Evolutionary conservation across 2,888 invertebrate genomes (phyloP).

Genomic region (Campaea margaritaria): DNA sequence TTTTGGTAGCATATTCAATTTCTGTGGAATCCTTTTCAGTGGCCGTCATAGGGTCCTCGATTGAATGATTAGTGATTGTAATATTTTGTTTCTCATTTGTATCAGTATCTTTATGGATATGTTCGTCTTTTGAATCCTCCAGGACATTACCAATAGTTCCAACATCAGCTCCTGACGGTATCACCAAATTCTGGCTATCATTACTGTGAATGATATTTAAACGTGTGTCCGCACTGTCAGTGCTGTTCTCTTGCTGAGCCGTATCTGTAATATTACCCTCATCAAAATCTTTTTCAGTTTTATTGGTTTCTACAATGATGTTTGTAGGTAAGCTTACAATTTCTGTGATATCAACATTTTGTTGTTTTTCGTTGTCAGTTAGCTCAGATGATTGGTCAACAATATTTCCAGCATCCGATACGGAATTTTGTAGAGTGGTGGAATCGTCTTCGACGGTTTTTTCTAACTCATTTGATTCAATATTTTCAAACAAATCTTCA

Average conservation of each 20-base stretch:
- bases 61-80: not conserved
- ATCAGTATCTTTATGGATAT: not conserved
- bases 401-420: not conserved
- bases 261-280: not conserved
- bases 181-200: too few relatives aligned
- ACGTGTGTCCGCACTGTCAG: not conserved
- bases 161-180: too few relatives aligned
- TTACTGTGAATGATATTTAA: not conserved
- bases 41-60: not conserved
- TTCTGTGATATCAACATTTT: slow-evolving; percentile 1
- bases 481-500: not conserved
- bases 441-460: not conserved
- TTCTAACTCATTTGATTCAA: not conserved
- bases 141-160: not conserved
- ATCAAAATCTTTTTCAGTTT: not conserved
- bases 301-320: not conserved
- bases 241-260: slow-evolving; percentile 1
- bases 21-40: slow-evolving; percentile 12
- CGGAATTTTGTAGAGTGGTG: not conserved
- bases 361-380: slow-evolving; percentile 1
- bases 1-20: slow-evolving; percentile 12
- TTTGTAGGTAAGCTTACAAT: not conserved
- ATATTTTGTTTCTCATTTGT: slow-evolving; percentile 1
- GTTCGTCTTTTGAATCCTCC: not conserved
- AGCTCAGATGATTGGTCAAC: not conserved